Conservation (phyloP, 2,113 vertebrate species). For the Brachypteracias leptosomus region DNA sequence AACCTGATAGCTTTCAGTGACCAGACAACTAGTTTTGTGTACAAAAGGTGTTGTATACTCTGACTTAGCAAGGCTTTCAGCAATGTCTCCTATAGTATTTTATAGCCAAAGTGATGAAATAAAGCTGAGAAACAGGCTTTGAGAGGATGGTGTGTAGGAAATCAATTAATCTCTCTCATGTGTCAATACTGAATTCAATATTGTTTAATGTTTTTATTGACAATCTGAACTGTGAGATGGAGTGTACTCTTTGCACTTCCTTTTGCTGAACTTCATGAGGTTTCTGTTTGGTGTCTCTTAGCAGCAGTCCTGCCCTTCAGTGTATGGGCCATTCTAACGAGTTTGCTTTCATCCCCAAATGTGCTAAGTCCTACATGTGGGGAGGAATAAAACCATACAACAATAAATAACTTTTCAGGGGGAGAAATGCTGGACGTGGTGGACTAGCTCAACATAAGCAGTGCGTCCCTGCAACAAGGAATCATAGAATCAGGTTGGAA, state of each 20-base stretch:
- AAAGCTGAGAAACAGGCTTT: background rate
- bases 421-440: background rate
- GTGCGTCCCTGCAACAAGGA: background rate
- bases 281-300: too few relatives aligned
- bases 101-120: background rate
- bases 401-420: background rate
- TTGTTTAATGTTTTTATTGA: background rate
- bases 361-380: accelerated
- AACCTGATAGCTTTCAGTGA: background rate
- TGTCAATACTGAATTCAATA: background rate
- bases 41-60: background rate
- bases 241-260: too few relatives aligned
- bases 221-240: background rate
- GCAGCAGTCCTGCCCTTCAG: too few relatives aligned
- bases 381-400: background rate
- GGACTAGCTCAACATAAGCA: background rate
- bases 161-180: background rate
- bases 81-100: background rate
- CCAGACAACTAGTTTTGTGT: background rate
- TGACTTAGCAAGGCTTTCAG: background rate
- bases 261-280: too few relatives aligned
- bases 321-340: too few relatives aligned
- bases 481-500: too few relatives aligned
- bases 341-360: too few relatives aligned
- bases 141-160: background rate